Evolutionary conservation across 2,113 vertebrate genomes (phyloP).

Genomic region (Nerophis ophidion): DNA sequence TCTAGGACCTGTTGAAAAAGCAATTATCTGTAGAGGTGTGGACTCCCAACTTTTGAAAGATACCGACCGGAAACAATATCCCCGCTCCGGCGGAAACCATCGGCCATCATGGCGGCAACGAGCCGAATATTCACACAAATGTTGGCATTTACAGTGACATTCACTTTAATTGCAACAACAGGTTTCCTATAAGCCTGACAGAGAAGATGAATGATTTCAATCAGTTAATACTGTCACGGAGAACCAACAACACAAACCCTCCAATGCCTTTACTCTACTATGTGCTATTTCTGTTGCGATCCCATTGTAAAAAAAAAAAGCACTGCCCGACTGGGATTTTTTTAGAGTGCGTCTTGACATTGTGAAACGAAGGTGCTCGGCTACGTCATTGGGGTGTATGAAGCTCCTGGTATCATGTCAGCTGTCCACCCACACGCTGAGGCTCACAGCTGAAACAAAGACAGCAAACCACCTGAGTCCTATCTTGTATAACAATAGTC

Average conservation of each 20-base stretch:
- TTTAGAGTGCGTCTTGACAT: conserved; percentile 23
- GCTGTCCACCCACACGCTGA: conserved; percentile 35
- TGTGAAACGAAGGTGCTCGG: conserved; percentile 29
- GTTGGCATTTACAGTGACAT: conserved; percentile 45
- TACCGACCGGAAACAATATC: conserved; percentile 52
- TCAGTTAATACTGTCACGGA: too few species aligned
- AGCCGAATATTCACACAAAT: conserved; percentile 27
- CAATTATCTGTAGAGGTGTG: conserved; percentile 44
- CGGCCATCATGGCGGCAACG: conserved; percentile 29
- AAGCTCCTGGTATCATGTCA: conserved; percentile 25
- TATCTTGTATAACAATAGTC: neutral
- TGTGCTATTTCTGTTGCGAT: conserved; percentile 5
- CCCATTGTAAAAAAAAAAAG: neutral
- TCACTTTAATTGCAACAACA: conserved; percentile 40
- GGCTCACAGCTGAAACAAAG: conserved; percentile 17
- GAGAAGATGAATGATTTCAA: neutral
- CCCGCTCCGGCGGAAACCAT: conserved; percentile 33
- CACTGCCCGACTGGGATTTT: neutral
- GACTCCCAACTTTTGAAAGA: conserved; percentile 43
- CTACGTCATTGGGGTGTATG: conserved; percentile 16
- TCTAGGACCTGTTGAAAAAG: conserved; percentile 38
- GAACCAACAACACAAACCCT: too few species aligned
- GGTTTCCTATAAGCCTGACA: conserved; percentile 6
- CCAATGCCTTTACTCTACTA: too few species aligned
- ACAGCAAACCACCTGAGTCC: conserved; percentile 9